Percentiles rank a stretch among this genome's conserved stretches.
These are phyloP conservation scores for Pseudolaguvia tuberculata DNA, from an alignment of 2,113 vertebrate genomes.

Conservation along the genomic window DNA sequence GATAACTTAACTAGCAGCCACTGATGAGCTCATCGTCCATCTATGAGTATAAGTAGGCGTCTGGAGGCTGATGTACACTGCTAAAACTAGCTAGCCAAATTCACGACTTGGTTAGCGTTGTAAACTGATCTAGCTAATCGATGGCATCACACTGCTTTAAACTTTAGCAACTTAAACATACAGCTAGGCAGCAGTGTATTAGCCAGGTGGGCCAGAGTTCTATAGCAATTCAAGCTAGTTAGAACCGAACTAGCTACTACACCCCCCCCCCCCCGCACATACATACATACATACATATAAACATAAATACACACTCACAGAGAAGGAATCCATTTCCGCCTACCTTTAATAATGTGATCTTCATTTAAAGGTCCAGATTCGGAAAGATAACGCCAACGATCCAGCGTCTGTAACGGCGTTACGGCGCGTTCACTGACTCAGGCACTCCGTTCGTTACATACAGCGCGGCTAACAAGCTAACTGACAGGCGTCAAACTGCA, in stretches of 20 bases:
- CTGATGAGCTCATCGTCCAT: conserved; percentile 8
- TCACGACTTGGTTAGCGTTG: background rate
- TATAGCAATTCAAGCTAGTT: conserved; percentile 10
- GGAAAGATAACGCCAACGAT: conserved; percentile 73
- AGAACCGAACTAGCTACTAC: background rate
- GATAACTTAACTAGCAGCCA: background rate
- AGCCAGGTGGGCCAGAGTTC: background rate
- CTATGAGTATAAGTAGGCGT: background rate
- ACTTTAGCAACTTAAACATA: background rate
- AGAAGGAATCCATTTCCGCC: conserved; percentile 37
- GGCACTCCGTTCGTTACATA: conserved; percentile 10
- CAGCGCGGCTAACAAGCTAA: conserved; percentile 48
- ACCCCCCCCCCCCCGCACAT: background rate
- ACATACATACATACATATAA: background rate
- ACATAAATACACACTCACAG: background rate
- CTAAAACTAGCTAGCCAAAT: background rate
- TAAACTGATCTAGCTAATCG: background rate
- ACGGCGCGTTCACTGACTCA: conserved; percentile 42
- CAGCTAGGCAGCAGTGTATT: background rate
- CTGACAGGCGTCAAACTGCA: conserved; percentile 35
- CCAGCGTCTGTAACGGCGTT: conserved; percentile 60
- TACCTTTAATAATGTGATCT: conserved; percentile 77
- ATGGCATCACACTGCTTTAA: background rate
- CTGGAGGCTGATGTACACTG: background rate
- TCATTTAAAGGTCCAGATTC: conserved; percentile 78